Evolutionary conservation across 37 sponge, comb jelly and placozoan genomes (phyloP).

Genomic region (Ianthella basta): DNA sequence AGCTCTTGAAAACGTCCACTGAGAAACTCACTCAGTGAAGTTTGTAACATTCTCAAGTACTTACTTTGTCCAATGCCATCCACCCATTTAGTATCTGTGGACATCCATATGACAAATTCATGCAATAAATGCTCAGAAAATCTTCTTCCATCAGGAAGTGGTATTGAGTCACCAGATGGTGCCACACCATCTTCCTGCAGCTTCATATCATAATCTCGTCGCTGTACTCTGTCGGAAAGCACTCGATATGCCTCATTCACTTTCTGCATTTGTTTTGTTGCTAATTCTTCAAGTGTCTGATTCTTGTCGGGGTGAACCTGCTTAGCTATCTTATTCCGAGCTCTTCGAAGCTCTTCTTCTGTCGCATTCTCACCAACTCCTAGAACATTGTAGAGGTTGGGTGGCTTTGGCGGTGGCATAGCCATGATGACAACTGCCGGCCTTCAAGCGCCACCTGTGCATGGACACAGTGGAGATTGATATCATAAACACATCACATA

Average conservation of each 20-base stretch:
- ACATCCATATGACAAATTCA: too few relatives aligned
- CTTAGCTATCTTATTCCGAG: not conserved
- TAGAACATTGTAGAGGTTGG: slow-evolving; percentile 2
- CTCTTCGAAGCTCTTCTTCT: slow-evolving; percentile 10
- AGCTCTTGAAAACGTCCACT: too few relatives aligned
- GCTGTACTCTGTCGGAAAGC: not conserved
- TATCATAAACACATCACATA: too few relatives aligned
- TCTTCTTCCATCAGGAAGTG: slow-evolving; percentile 1
- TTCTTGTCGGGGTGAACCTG: slow-evolving; percentile 25
- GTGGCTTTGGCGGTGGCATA: too few relatives aligned
- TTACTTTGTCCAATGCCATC: too few relatives aligned
- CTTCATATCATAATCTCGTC: slow-evolving; percentile 20
- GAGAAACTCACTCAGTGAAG: too few relatives aligned
- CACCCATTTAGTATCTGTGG: too few relatives aligned
- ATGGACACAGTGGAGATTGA: too few relatives aligned
- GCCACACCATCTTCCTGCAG: not conserved
- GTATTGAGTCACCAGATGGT: not conserved
- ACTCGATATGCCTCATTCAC: slow-evolving; percentile 19
- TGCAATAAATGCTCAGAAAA: slow-evolving; percentile 4
- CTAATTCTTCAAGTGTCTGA: slow-evolving; percentile 6
- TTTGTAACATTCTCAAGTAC: too few relatives aligned
- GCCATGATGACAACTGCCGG: too few relatives aligned
- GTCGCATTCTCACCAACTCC: not conserved
- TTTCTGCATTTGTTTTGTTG: too few relatives aligned
- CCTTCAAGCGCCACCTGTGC: too few relatives aligned